Evolutionary conservation across 2,888 invertebrate species (phyloP), one percentile per base, ranked within the genome.

Genomic region (Euclidia mi): DNA sequence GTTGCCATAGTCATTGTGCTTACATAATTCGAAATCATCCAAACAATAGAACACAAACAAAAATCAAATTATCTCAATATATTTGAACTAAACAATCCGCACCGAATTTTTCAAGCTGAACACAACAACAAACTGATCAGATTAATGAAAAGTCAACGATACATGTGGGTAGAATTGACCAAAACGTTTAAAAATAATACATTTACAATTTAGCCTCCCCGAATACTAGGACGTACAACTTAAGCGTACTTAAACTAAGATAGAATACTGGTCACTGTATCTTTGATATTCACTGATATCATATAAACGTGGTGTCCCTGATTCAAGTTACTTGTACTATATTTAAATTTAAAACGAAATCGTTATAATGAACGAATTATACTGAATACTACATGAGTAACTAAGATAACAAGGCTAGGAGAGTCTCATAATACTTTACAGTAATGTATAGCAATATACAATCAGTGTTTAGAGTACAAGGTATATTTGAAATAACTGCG

Each of bases 201-300:
- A 25, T 25, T 7, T 6, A 25, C 20, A 25, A 25, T 25, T 20
- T 53, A 61, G 45, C 43, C 52, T 52, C 58, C 49, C 37, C n/a
- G 25, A 56, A 71, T 61, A 61, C 47, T 70, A 59, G 11, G 38
- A 52, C 49, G 49, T 45, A 66, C 32, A 48, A 46, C 46, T 37
- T 53, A n/a, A n/a, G n/a, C n/a, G n/a, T 63, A 76, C 58, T 66
- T 70, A 76, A 63, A 53, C 49, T 69, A 66, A 14, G 28, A 20
- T 59, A 70, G 51, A 76, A 76, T 76, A 76, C 76, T 73, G 76
- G 48, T 73, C 65, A 57, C 49, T 58, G 49, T 59, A 61, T 59
- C 50, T 45, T 64, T 55, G 55, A 61, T 56, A 47, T 55, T 50
- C 32, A 58, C 42, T 56, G 29, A 46, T 32, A 42, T 40, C 56